Evolutionary conservation across 2,888 invertebrate genomes (phyloP).

Genomic region (Arctia plantaginis): DNA sequence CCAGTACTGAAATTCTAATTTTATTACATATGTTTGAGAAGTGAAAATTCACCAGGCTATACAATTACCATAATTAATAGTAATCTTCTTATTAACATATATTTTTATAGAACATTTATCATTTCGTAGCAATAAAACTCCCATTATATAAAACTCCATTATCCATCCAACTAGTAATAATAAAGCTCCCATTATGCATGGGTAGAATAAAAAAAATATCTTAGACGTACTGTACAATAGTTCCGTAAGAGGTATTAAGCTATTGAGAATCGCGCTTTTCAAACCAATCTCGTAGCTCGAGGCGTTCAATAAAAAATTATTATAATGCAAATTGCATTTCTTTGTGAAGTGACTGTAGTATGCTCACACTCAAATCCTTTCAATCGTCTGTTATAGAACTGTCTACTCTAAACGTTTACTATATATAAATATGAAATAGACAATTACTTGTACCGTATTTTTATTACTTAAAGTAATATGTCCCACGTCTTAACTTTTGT

Average conservation of each 20-base stretch:
- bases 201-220: conserved; percentile 25
- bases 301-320: conserved; percentile 79
- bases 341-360: conserved; percentile 66
- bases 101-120: conserved; percentile 16
- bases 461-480: conserved; percentile 9
- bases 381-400: conserved; percentile 51
- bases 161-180: conserved; percentile 48
- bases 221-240: conserved; percentile 33
- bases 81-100: too few species aligned
- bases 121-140: conserved; percentile 46
- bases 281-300: conserved; percentile 59
- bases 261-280: conserved; percentile 65
- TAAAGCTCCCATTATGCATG: conserved; percentile 44
- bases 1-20: too few species aligned
- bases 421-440: conserved; percentile 34
- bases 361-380: conserved; percentile 68
- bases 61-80: too few species aligned
- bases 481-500: background rate
- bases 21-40: too few species aligned
- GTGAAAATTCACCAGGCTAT: too few species aligned
- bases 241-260: conserved; percentile 44
- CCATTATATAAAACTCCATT: conserved; percentile 28
- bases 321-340: conserved; percentile 83
- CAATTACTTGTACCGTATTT: conserved; percentile 25
- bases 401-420: conserved; percentile 46